Percentiles rank a stretch among this genome's conserved stretches.
Conservation (phyloP, 2,797 vertebrate genomes). For the Onychomys leucogaster region DNA sequence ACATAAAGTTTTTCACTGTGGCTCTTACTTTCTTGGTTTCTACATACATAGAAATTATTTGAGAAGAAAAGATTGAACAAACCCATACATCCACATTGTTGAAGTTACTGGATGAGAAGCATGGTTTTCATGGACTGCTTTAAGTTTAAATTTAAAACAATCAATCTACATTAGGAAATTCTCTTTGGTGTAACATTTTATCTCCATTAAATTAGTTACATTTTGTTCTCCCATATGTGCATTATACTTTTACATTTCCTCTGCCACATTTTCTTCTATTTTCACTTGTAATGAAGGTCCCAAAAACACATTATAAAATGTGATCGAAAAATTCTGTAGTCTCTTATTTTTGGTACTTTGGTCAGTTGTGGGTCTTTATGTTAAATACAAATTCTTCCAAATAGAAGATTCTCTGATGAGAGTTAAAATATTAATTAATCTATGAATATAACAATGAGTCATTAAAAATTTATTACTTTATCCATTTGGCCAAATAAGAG, state of each 20-base stretch:
- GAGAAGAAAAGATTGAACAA: neutral
- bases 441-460: neutral
- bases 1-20: neutral
- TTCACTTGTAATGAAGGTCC: neutral
- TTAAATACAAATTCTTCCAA: neutral
- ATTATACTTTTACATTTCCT: neutral
- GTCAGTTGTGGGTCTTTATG: neutral
- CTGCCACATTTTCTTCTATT: fast-evolving
- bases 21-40: neutral
- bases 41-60: neutral
- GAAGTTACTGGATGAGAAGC: too few species aligned
- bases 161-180: neutral
- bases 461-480: neutral
- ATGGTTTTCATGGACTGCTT: neutral
- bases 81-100: neutral
- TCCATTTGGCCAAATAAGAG: neutral
- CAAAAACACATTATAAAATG: neutral
- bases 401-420: neutral
- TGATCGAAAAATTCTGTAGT: neutral
- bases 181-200: neutral
- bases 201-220: neutral
- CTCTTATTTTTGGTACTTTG: neutral
- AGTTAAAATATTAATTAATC: neutral
- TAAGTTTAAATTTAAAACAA: neutral
- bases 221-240: neutral